phyloP scores from a whole-genome alignment of 2,888 invertebrate species.

The Chironomus riparius region DNA sequence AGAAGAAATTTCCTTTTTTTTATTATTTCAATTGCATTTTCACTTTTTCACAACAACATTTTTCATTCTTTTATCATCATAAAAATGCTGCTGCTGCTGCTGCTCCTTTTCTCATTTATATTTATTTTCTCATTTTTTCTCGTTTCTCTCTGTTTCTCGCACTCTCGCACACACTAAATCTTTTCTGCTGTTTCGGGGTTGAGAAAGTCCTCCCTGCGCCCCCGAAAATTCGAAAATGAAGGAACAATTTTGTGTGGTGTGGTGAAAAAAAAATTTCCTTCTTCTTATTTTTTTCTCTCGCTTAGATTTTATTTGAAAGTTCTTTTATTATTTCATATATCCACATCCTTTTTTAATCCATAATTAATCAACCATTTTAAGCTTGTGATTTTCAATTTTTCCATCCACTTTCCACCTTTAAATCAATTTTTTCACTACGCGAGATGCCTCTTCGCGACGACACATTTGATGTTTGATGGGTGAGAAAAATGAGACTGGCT shows the following conservation, averaged over 20 bases:
- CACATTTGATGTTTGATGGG: slow-evolving; percentile 25
- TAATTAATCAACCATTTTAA: not conserved
- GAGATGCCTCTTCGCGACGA: slow-evolving; percentile 7
- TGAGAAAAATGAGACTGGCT: slow-evolving; percentile 16
- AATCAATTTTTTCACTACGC: slow-evolving; percentile 3
- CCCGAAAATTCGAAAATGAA: not conserved
- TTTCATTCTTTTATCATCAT: not conserved
- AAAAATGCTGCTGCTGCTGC: not conserved
- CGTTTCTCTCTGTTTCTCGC: not conserved
- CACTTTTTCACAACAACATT: not conserved
- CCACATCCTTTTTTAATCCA: not conserved
- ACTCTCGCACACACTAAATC: not conserved
- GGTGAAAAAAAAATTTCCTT: not conserved
- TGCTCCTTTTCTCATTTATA: not conserved
- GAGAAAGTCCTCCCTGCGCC: not conserved
- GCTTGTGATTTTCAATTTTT: not conserved
- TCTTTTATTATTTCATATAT: no score
- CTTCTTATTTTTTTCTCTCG: not conserved
- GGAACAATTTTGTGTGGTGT: not conserved
- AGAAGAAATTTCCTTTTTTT: not conserved
- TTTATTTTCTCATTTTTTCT: not conserved
- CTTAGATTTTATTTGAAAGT: not conserved
- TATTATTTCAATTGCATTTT: not conserved
- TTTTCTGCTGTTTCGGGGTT: not conserved
- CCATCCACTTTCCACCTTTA: not conserved